Evolutionary conservation across 2,888 invertebrate species (phyloP), one percentile per base, ranked within the genome.

Genomic region (Ditylenchus weischeri): DNA sequence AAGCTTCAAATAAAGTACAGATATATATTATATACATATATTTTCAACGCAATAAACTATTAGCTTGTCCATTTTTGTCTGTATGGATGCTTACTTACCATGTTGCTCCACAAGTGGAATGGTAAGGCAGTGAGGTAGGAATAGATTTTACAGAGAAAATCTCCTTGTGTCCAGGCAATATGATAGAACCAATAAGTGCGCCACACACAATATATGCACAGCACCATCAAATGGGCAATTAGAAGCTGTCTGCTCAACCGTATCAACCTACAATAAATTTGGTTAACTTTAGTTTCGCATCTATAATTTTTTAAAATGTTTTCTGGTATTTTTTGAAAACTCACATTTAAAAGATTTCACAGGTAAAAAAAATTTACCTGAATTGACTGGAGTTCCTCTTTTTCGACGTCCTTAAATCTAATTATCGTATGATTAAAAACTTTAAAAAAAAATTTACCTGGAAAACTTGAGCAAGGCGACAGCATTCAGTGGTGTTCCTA

Each of bases 61-160:
- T 29, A n/a, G n/a, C n/a, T n/a, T n/a, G n/a, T n/a, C n/a, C n/a
- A n/a, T n/a, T n/a, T n/a, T 38, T 38, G 6, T 38, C 38, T 38
- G 6, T 38, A 38, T 8, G 11, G 6, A 8, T 38, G 38, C 11
- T 38, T 11, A 38, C 6, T 38, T 38, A 79, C 79, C 70, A 79
- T 73, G 57, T 79, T 79, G 51, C 78, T 78, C 79, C 79, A 79
- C 38, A 79, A 71, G 70, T 79, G 79, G 64, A 79, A 79, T 8
- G 79, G 79, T 19, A 79, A 69, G 29, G 79, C 77, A 35, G 70
- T 70, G 21, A 76, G 71, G 62, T 78, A 77, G 29, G 77, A 78
- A 69, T 73, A 79, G 38, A 77, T 60, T 57, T 73, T 72, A 59
- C 79, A 79, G 57, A 78, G 67, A 19, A 76, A 48, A 62, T 79